Evolutionary conservation across 2,888 invertebrate genomes (phyloP), one percentile per base, ranked within the genome.

Genomic region (Vesta saturnalis): DNA sequence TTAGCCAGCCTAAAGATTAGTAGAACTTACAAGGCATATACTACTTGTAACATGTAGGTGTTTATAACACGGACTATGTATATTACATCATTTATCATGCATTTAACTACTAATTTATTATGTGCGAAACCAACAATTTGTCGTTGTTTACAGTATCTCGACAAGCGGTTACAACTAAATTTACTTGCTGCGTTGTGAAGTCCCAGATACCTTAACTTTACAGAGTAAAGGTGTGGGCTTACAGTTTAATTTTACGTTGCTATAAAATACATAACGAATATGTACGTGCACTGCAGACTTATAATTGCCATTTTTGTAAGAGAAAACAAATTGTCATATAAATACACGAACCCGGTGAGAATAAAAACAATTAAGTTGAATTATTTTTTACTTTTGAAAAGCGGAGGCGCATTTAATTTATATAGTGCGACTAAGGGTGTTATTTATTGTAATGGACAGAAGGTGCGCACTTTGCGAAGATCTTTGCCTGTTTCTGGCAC

Each of bases 381-480:
- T 69, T 69, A 61, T 65, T 65, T 69, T 69, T 69, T 69, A 49
- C 12, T 16, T 65, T 59, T 55, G 30, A n/a, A 60, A n/a, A 54
- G 35, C 8, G 15, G 46, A 39, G 18, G n/a, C 49, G 49, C 18
- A 22, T 60, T 23, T 47, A 60, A 70, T 66, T 66, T 66, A 70
- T 70, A 66, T 66, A 62, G 43, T 63, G 49, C 30, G 63, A 60
- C 60, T 62, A 16, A n/a, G 46, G 30, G 55, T 47, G 60, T 70
- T 70, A 71, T 71, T 71, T 71, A 69, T 69, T 60, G 64, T 63
- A 69, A 69, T 63, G 69, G 69, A 60, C 66, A 67, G 60, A 63
- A 64, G 64, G 66, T 66, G 63, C 62, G 49, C 63, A 60, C 63
- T 52, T 55, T 69, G n/a, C 22, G 59, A 56, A 67, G 61, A 64